Evolutionary conservation across 2,797 vertebrate genomes (phyloP), one percentile per base, ranked within the genome.

Genomic region (Nasua narica): DNA sequence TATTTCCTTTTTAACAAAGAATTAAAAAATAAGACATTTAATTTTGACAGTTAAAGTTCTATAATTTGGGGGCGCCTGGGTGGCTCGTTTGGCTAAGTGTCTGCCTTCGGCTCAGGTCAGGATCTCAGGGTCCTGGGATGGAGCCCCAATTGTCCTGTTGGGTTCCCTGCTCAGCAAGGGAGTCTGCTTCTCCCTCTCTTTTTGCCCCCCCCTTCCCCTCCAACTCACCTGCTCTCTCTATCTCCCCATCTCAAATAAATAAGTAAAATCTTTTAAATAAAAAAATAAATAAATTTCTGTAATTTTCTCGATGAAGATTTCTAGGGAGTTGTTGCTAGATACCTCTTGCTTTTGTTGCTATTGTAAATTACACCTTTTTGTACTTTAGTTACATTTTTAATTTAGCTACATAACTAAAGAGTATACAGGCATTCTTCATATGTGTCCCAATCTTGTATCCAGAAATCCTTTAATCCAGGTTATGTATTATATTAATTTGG

Each of bases 371-470:
- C 32, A 70, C 21, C 1, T 72, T 84, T 86, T 91, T 91, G 40
- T n/a, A 56, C 7, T 60, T 90, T 91, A 86, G 35, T 35, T 93
- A 52, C 16, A 60, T 37, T 91, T 96, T 96, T 69, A 52, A 87
- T 69, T 90, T 83, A 88, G 6, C 56, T 86, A 13, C 27, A 23
- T 83, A 87, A 77, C 60, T 32, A 83, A 78, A 87, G 2, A 19
- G 15, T 3, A 48, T 46, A 13, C 37, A 50, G 23, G 15, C 79
- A 29, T 18, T 37, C 25, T 62, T 18, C 4, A 60, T 35, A 78
- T 23, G 21, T 27, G 50, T 72, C 52, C 50, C 43, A 8, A 67
- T 84, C 40, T 81, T 52, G 2, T 58, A 25, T 56, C 23, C 23
- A 86, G 32, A 91, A 97, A 58, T 14, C 7, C 46, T 82, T 74